Conservation (phyloP, 2,113 vertebrate species). For the Atrichornis clamosus region DNA sequence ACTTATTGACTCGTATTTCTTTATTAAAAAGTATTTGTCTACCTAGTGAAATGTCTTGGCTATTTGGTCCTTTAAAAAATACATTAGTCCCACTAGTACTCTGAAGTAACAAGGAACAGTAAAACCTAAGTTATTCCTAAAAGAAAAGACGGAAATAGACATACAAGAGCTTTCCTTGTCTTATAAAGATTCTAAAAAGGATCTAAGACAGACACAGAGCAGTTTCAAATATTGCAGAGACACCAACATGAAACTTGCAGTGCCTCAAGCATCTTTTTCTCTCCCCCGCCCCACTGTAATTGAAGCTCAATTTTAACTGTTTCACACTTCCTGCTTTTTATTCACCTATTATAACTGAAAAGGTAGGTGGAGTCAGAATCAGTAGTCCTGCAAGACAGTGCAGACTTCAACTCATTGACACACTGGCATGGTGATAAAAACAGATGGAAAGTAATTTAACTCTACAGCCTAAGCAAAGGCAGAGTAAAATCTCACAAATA, state of each 20-base stretch:
- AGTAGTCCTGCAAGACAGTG: neutral
- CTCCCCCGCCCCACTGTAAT: accelerated
- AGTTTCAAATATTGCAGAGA: neutral
- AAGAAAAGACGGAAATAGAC: neutral
- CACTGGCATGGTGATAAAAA: neutral
- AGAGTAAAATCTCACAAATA: neutral
- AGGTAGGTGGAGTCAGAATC: neutral
- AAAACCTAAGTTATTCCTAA: neutral
- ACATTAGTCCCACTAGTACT: neutral
- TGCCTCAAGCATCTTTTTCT: neutral
- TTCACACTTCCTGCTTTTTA: neutral
- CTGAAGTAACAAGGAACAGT: neutral
- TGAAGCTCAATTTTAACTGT: neutral
- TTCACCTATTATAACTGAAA: neutral
- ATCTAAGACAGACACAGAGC: neutral
- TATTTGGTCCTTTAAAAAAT: neutral
- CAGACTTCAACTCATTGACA: neutral
- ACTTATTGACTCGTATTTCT: neutral
- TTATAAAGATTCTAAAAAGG: neutral
- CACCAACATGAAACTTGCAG: neutral
- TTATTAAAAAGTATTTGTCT: neutral
- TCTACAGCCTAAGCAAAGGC: neutral
- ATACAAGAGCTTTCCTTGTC: neutral
- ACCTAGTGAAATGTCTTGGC: neutral
- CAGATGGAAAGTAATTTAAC: neutral